Conservation (phyloP, 2,888 invertebrate species). For the Cataglyphis livida region DNA sequence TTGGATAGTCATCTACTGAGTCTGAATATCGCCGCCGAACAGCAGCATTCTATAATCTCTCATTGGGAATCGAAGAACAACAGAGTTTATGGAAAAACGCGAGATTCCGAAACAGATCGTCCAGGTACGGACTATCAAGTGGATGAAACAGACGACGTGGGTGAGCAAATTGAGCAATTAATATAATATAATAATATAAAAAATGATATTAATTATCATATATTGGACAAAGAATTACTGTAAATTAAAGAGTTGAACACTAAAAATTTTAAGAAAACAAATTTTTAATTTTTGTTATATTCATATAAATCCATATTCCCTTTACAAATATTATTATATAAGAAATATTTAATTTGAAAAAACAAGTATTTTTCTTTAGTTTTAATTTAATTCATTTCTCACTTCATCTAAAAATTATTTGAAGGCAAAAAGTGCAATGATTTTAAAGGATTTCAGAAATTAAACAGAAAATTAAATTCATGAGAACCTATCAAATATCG, state of each 20-base stretch:
- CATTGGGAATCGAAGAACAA: slow-evolving; percentile 96
- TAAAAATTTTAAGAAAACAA: neutral
- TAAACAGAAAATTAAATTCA: neutral
- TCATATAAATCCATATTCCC: neutral
- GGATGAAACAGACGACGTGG: slow-evolving; percentile 77
- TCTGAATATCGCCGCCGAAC: slow-evolving; percentile 94
- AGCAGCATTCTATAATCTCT: slow-evolving; percentile 94
- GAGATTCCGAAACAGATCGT: slow-evolving; percentile 84
- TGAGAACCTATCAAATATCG: neutral
- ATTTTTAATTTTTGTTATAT: neutral
- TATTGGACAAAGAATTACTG: neutral
- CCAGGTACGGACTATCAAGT: slow-evolving; percentile 73
- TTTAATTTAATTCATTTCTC: neutral
- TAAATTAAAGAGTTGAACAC: neutral
- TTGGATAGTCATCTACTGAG: slow-evolving; percentile 95
- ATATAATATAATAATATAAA: neutral
- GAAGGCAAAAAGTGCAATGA: neutral
- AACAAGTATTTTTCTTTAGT: neutral
- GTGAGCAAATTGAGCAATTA: slow-evolving; percentile 60
- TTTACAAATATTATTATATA: neutral
- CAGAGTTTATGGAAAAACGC: slow-evolving; percentile 88
- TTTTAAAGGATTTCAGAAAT: neutral
- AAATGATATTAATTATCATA: neutral
- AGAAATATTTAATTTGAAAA: neutral
- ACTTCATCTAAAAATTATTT: neutral